phyloP scores from a whole-genome alignment of 1,140 invertebrate genomes.

The Drosophila pectinifera region DNA sequence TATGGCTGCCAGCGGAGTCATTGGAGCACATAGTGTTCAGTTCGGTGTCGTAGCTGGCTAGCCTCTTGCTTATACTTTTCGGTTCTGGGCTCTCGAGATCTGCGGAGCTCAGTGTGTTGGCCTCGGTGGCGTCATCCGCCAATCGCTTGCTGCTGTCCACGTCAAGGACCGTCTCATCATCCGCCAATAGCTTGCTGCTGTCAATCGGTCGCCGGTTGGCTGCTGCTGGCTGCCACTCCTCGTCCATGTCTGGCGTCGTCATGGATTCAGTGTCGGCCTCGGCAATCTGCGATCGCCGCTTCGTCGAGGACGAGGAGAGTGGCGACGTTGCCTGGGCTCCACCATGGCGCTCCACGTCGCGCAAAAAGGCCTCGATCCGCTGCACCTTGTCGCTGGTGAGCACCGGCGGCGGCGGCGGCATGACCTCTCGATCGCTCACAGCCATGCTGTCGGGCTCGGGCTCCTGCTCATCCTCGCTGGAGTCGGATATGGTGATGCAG shows the following conservation, averaged over 20 bases:
- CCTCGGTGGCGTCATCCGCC: slow-evolving; percentile 61
- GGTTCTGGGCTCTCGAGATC: slow-evolving; percentile 14
- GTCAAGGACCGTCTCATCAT: slow-evolving; percentile 38
- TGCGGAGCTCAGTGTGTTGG: slow-evolving; percentile 39
- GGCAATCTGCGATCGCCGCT: slow-evolving; percentile 42
- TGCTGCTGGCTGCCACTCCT: slow-evolving; percentile 27
- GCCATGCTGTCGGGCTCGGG: slow-evolving; percentile 48
- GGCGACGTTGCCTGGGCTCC: neutral
- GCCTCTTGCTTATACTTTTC: slow-evolving; percentile 24
- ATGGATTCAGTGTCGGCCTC: slow-evolving; percentile 78
- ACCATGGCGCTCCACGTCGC: slow-evolving; percentile 52
- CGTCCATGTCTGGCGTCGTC: slow-evolving; percentile 34
- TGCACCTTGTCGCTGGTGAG: slow-evolving; percentile 55
- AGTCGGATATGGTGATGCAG: slow-evolving; percentile 74
- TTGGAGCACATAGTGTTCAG: slow-evolving; percentile 25
- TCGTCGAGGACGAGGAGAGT: neutral
- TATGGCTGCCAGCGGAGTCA: neutral
- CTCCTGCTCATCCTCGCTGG: slow-evolving; percentile 42
- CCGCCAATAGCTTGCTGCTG: slow-evolving; percentile 38
- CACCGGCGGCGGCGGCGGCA: slow-evolving; percentile 1
- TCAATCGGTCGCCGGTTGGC: slow-evolving; percentile 6
- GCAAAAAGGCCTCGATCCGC: slow-evolving; percentile 72
- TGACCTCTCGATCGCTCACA: slow-evolving; percentile 20
- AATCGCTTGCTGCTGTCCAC: slow-evolving; percentile 43
- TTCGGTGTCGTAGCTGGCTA: slow-evolving; percentile 39